Conservation (phyloP, 2,113 vertebrate species). For the Reinhardtius hippoglossoides region DNA sequence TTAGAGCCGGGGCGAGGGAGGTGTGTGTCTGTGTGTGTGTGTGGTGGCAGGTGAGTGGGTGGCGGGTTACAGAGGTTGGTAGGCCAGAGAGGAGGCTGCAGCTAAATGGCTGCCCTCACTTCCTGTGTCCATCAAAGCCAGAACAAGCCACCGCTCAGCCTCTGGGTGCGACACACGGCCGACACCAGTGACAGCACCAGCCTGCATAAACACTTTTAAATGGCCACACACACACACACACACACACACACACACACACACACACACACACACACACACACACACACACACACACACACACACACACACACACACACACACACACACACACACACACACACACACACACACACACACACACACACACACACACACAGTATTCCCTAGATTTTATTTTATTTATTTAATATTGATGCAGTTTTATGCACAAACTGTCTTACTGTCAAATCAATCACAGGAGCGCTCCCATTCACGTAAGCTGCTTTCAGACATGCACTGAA, state of each 20-base stretch:
- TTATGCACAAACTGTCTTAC: no score
- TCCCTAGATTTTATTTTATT: no score
- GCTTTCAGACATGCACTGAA: no score
- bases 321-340: neutral
- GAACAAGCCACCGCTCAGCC: constrained; percentile 40
- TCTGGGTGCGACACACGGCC: constrained; percentile 15
- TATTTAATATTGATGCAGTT: no score
- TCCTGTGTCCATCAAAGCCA: constrained; percentile 49
- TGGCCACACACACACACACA: neutral
- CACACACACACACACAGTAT: neutral
- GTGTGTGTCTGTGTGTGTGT: neutral
- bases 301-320: no score
- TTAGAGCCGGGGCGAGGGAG: neutral
- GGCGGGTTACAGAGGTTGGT: constrained; percentile 1
- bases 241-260: neutral
- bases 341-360: neutral
- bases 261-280: no score
- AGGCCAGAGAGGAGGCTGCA: constrained; percentile 30
- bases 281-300: no score
- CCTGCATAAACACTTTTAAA: neutral
- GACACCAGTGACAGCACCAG: neutral
- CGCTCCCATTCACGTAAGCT: no score
- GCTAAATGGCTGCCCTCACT: constrained; percentile 47
- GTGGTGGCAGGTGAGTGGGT: neutral
- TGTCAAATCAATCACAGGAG: no score